Conservation (phyloP, 1,140 invertebrate genomes). For the Drosophila azteca region DNA sequence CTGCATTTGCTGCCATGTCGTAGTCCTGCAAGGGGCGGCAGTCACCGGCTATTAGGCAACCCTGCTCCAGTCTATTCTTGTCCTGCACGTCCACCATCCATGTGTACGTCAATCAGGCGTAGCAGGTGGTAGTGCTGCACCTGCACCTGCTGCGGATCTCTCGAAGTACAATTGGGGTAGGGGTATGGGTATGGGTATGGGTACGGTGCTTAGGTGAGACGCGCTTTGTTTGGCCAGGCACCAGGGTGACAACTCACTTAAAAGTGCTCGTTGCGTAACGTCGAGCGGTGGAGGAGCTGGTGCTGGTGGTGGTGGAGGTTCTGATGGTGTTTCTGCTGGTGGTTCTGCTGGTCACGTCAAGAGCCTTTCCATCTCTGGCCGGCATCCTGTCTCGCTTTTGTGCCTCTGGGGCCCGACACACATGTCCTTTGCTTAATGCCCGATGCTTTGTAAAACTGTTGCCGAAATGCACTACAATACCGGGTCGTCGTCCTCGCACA, state of each 20-base stretch:
- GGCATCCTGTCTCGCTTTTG: slow-evolving; percentile 22
- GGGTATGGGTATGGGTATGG: slow-evolving; percentile 10
- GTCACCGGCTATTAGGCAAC: slow-evolving; percentile 55
- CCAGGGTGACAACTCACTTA: slow-evolving; percentile 69
- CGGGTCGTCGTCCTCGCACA: neutral
- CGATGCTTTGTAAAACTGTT: slow-evolving; percentile 45
- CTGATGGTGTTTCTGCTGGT: too few relatives aligned
- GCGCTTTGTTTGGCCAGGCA: slow-evolving; percentile 55
- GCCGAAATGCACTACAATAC: slow-evolving; percentile 31
- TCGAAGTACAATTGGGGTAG: slow-evolving; percentile 20
- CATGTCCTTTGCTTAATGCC: slow-evolving; percentile 39
- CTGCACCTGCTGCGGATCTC: neutral
- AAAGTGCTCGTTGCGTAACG: slow-evolving; percentile 37
- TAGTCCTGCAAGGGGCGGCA: slow-evolving; percentile 43
- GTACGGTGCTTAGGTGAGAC: slow-evolving; percentile 17
- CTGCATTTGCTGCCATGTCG: slow-evolving; percentile 4
- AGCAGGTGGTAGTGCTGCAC: slow-evolving; percentile 3
- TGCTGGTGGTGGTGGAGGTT: too few relatives aligned
- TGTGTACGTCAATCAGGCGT: slow-evolving; percentile 15
- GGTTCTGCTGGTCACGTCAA: too few relatives aligned
- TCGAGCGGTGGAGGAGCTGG: neutral
- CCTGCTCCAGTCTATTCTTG: slow-evolving; percentile 11
- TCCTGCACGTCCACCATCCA: slow-evolving; percentile 10
- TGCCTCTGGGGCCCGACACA: slow-evolving; percentile 13
- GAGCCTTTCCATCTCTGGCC: slow-evolving; percentile 20